Base-by-base conservation (phyloP, 2,888 invertebrate species). In the Erebia epiphron region DNA sequence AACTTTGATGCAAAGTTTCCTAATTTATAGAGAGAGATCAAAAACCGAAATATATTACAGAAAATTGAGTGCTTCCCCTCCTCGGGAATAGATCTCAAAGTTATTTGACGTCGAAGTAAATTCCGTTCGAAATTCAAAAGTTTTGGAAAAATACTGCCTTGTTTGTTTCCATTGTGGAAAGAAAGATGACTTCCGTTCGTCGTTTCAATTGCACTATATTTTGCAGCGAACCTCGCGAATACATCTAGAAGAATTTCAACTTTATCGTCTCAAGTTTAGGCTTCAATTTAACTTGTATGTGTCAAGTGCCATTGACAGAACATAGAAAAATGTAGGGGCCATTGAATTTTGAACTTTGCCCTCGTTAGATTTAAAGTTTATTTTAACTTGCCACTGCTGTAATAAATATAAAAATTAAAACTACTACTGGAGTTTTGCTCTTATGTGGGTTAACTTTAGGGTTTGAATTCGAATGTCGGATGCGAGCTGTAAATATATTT, bases 121-220 rank as follows among this genome's bases (percentile, higher is more conserved):
- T 67, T 60, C 52, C 67, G 67, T 74, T 68, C 18, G 70, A 68
- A 67, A 65, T 70, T 68, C 68, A 58, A 67, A 67, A 74, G 57
- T 66, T 74, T 69, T 26, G 69, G 57, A 68, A 73, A 74, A 75
- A 73, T 73, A 73, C 68, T 67, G 50, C 58, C 67, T 68, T 73
- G 73, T 75, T 73, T 75, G 73, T 73, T 70, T 64, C 70, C 71
- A 69, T 69, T 71, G 74, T 66, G 69, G 60, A 50, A 54, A 70
- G 71, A 71, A 58, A 69, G 69, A 75, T 71, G 71, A 69, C 69
- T 75, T 75, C 75, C 75, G 73, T 54, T 67, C 57, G 65, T 72
- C 64, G 70, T 69, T 69, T 65, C 69, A 57, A 74, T 68, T 71
- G 73, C 67, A 66, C 71, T 68, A 73, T 63, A 70, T 68, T 74